Evolutionary conservation across 2,797 vertebrate genomes (phyloP).

Genomic region (Mus spretus): DNA sequence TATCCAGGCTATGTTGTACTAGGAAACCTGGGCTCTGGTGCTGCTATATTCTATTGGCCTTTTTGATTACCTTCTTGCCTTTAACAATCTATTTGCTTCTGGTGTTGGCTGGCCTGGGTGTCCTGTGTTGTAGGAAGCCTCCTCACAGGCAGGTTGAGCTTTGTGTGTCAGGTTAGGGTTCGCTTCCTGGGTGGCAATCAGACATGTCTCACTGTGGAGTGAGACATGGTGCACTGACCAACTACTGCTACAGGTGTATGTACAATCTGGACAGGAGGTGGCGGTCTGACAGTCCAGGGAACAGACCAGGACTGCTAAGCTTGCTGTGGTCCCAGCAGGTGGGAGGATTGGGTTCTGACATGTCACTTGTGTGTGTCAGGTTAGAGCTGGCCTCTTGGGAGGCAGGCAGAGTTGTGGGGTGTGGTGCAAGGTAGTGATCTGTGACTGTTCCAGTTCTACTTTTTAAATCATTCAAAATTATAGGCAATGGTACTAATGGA

Average conservation of each 20-base stretch:
- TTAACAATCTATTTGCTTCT: neutral
- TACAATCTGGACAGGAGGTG: neutral
- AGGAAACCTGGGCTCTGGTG: neutral
- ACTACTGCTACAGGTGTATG: neutral
- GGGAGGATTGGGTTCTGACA: neutral
- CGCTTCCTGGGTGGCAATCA: neutral
- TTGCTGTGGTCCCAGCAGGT: neutral
- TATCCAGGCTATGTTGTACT: neutral
- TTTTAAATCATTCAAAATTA: slow-evolving; percentile 75
- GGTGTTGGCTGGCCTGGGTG: neutral
- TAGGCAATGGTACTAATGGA: neutral
- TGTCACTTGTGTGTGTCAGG: neutral
- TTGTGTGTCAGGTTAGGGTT: neutral
- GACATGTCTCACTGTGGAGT: neutral
- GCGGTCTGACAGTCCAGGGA: neutral
- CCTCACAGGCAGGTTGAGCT: neutral
- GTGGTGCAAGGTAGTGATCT: neutral
- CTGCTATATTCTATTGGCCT: no score
- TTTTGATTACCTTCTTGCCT: neutral
- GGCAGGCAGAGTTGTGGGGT: neutral
- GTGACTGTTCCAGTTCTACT: slow-evolving; percentile 7
- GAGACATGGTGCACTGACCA: neutral
- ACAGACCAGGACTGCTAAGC: neutral
- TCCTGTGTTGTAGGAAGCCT: neutral
- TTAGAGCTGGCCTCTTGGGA: neutral